Evolutionary conservation across 2,113 vertebrate genomes (phyloP).

Genomic region (Mugil cephalus): DNA sequence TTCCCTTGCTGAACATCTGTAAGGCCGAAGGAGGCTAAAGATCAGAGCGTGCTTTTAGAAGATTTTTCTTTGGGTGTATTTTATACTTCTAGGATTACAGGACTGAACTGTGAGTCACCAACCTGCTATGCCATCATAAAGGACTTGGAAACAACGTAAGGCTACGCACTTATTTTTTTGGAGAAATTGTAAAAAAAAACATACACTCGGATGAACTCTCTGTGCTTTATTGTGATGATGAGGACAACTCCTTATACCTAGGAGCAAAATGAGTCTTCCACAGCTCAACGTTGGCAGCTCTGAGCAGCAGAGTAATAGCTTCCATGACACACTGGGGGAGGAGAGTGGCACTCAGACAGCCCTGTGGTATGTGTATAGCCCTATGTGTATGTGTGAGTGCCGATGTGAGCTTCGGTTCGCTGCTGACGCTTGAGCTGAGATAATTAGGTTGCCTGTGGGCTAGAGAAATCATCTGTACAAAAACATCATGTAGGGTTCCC

Average conservation of each 20-base stretch:
- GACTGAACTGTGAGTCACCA: constrained; percentile 19
- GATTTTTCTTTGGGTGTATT: constrained; percentile 7
- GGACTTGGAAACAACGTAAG: not conserved
- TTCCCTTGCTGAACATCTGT: constrained; percentile 23
- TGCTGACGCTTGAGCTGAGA: constrained; percentile 73
- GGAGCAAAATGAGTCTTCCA: constrained; percentile 24
- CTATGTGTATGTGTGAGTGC: constrained; percentile 49
- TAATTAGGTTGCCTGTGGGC: constrained; percentile 79
- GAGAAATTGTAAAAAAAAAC: constrained; percentile 2
- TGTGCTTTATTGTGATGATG: not conserved
- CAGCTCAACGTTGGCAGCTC: constrained; percentile 26
- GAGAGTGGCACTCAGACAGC: constrained; percentile 53
- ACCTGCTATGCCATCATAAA: constrained; percentile 4
- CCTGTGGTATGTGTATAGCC: constrained; percentile 40
- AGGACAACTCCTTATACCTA: constrained; percentile 12
- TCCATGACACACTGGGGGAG: constrained; percentile 69
- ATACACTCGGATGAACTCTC: not conserved
- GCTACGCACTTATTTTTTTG: not conserved
- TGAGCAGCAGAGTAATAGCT: constrained; percentile 66
- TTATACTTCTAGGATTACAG: constrained; percentile 12
- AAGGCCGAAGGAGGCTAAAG: constrained; percentile 19
- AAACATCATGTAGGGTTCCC: constrained; percentile 81
- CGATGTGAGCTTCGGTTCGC: constrained; percentile 56
- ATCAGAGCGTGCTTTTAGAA: constrained; percentile 5
- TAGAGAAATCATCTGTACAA: constrained; percentile 79